phyloP scores from a whole-genome alignment of 1,140 invertebrate species.

The Ridgeia piscesae region DNA sequence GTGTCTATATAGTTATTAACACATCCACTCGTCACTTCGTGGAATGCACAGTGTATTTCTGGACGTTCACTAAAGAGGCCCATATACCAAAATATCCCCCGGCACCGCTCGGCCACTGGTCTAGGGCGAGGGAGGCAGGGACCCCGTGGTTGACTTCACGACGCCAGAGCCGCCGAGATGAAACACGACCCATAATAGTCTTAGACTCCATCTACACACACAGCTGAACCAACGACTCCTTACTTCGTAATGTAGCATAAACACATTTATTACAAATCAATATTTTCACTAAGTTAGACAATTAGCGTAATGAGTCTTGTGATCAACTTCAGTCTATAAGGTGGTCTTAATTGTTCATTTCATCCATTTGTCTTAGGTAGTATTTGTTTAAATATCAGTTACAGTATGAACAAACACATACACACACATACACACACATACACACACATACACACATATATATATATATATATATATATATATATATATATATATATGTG shows the following conservation, averaged over 20 bases:
- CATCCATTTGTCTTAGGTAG: neutral
- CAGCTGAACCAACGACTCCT: no score
- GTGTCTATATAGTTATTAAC: neutral
- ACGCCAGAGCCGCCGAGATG: neutral
- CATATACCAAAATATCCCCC: neutral
- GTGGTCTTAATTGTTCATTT: neutral
- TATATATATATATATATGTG: no score
- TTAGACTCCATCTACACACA: no score
- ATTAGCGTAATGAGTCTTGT: neutral
- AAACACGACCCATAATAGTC: neutral
- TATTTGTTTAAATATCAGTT: neutral
- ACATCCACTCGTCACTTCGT: neutral
- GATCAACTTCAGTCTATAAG: neutral
- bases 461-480: no score
- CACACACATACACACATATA: no score
- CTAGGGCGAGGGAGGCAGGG: neutral
- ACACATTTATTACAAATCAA: neutral
- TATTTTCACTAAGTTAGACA: neutral
- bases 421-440: neutral
- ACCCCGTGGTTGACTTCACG: no score
- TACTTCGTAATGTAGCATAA: neutral
- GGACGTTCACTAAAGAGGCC: neutral
- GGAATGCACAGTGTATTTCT: neutral
- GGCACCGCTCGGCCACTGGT: neutral
- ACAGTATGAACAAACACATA: neutral